These are phyloP conservation scores for Drosophila acutilabella DNA, from an alignment of 2,888 invertebrate genomes.

Conservation along the genomic window DNA sequence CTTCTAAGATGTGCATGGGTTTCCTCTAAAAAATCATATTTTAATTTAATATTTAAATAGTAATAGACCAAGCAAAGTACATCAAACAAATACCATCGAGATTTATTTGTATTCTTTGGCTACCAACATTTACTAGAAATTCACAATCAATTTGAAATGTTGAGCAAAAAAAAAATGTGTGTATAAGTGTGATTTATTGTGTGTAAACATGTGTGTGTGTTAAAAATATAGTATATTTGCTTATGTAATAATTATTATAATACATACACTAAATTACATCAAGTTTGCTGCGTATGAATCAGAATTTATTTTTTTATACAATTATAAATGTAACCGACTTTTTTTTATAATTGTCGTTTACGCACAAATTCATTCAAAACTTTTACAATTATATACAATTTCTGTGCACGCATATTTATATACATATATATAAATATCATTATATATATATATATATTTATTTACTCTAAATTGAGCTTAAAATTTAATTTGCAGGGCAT, in stretches of 20 bases:
- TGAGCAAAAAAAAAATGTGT: background rate
- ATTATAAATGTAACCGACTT: too few relatives aligned
- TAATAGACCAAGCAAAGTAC: too few relatives aligned
- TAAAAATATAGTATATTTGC: slow-evolving; percentile 5
- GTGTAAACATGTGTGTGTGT: slow-evolving; percentile 5
- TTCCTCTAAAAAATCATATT: too few relatives aligned
- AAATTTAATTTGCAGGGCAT: slow-evolving; percentile 1
- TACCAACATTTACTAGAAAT: background rate
- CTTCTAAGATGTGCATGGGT: too few relatives aligned
- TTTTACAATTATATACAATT: slow-evolving; percentile 6
- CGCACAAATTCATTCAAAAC: slow-evolving; percentile 5
- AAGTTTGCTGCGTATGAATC: background rate
- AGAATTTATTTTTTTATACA: background rate
- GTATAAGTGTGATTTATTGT: slow-evolving; percentile 26
- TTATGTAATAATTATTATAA: slow-evolving; percentile 8
- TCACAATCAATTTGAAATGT: background rate
- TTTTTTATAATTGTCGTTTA: background rate
- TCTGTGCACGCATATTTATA: background rate
- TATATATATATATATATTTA: slow-evolving; percentile 10
- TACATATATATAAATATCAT: background rate
- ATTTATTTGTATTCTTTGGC: background rate
- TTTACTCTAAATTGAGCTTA: slow-evolving; percentile 14
- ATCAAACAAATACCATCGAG: background rate
- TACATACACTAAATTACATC: slow-evolving; percentile 11
- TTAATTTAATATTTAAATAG: too few relatives aligned